These are phyloP conservation scores for Achroia grisella DNA, from an alignment of 1,140 invertebrate species.

Conservation along the genomic window DNA sequence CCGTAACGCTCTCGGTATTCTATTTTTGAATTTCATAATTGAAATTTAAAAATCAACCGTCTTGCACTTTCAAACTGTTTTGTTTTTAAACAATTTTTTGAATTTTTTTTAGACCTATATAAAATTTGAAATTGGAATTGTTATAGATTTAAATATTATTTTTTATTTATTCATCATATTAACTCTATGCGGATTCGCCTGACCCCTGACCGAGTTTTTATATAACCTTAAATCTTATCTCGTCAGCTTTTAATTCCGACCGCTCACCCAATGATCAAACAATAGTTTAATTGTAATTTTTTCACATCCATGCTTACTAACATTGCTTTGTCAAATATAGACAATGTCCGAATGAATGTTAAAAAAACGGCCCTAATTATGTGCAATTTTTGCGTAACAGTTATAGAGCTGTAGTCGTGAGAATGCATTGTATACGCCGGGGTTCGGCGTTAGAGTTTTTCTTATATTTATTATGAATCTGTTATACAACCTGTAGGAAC, in stretches of 20 bases:
- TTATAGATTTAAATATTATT: background rate
- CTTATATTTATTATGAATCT: slow-evolving; percentile 10
- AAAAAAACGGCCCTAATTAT: slow-evolving; percentile 14
- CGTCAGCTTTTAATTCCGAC: background rate
- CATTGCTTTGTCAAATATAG: slow-evolving; percentile 17
- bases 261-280: slow-evolving; percentile 7
- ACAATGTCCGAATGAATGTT: slow-evolving; percentile 16
- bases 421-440: slow-evolving; percentile 7
- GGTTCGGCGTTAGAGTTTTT: slow-evolving; percentile 4
- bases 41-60: background rate
- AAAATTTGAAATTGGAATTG: background rate
- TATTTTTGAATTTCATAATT: background rate
- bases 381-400: slow-evolving; percentile 17
- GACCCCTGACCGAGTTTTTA: slow-evolving; percentile 10
- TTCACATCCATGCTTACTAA: slow-evolving; percentile 15
- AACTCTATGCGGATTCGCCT: background rate
- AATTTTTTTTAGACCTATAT: background rate
- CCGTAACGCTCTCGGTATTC: background rate
- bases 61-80: slow-evolving; percentile 7
- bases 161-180: background rate
- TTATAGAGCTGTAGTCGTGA: slow-evolving; percentile 6
- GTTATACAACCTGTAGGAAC: slow-evolving; percentile 15
- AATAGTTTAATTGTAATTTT: slow-evolving; percentile 17
- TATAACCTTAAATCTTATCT: slow-evolving; percentile 13
- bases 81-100: background rate